Conservation (phyloP, 2,113 vertebrate species). For the Clupea harengus region DNA sequence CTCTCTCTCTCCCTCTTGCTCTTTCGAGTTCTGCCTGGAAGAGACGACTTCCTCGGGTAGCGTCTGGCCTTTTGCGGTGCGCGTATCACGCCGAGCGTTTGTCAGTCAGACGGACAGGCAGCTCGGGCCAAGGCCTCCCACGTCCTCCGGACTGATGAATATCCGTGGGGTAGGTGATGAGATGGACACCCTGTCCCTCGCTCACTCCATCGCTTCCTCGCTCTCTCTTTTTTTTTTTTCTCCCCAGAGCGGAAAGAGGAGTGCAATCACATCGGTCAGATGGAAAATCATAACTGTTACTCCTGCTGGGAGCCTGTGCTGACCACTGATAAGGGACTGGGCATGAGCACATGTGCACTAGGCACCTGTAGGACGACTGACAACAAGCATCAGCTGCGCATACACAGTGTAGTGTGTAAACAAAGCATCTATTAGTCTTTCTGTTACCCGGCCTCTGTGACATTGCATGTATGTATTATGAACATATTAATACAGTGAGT, state of each 20-base stretch:
- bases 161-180: not conserved
- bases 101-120: conserved; percentile 1
- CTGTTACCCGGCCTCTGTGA: not conserved
- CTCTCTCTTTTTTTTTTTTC: not conserved
- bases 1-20: conserved; percentile 3
- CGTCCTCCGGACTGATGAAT: conserved; percentile 1
- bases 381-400: not conserved
- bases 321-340: not conserved
- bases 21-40: conserved; percentile 1
- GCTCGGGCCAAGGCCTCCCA: not conserved
- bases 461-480: not conserved
- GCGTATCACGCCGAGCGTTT: not conserved
- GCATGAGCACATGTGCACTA: not conserved
- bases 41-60: not conserved
- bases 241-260: not conserved
- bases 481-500: not conserved
- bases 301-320: not conserved
- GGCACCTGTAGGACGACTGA: not conserved
- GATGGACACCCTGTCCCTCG: not conserved
- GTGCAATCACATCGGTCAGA: not conserved
- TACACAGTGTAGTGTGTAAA: not conserved
- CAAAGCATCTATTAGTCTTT: too few species aligned
- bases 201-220: not conserved
- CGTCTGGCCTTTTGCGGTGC: not conserved
- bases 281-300: not conserved